Percentiles rank a stretch among this genome's conserved stretches.
Conservation (phyloP, 2,888 invertebrate genomes). For the Boloria euphrosyne region DNA sequence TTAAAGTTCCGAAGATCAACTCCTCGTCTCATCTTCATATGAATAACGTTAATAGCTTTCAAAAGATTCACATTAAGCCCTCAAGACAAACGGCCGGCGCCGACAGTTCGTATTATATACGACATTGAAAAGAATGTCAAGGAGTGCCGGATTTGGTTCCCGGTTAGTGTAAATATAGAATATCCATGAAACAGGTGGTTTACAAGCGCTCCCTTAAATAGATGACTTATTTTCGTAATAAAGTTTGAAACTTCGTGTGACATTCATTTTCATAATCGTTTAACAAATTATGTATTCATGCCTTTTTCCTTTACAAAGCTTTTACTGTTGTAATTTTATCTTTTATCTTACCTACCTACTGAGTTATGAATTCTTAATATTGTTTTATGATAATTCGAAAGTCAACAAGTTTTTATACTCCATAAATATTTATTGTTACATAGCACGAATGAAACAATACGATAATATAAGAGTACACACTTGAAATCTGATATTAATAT, state of each 20-base stretch:
- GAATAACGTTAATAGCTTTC: conserved; percentile 5
- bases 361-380: no score
- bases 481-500: no score
- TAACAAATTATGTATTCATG: background rate
- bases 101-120: conserved; percentile 10
- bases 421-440: no score
- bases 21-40: background rate
- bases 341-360: no score
- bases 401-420: no score
- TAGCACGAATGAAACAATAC: no score
- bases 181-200: conserved; percentile 26
- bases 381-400: no score
- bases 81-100: conserved; percentile 24
- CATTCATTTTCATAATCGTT: background rate
- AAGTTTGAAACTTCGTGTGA: background rate
- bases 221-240: conserved; percentile 11
- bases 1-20: background rate
- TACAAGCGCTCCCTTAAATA: conserved; percentile 16
- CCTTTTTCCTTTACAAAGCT: no score
- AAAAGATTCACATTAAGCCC: conserved; percentile 16
- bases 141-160: conserved; percentile 22
- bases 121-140: conserved; percentile 31
- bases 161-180: conserved; percentile 22
- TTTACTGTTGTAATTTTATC: no score
- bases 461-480: no score